Evolutionary conservation across 2,888 invertebrate species (phyloP), one percentile per base, ranked within the genome.

Genomic region (Nipponacmea schrenckii): DNA sequence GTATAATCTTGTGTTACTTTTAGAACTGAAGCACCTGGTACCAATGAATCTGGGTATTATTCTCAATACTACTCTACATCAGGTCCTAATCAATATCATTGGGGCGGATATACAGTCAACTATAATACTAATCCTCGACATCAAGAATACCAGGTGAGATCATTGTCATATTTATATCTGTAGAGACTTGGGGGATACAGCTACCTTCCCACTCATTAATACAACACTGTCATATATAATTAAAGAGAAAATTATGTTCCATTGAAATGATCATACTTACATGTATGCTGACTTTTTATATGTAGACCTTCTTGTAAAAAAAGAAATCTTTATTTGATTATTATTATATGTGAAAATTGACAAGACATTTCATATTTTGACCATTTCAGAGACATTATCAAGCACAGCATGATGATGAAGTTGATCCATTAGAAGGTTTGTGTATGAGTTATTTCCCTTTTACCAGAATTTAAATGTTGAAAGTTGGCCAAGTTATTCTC

Each of bases 71-170:
- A 56, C 24, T 62, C 62, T 24, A 31, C 69, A n/a, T 76, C 75
- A 65, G 77, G 75, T 46, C 64, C 70, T 12, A 72, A 78, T 44
- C 74, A 78, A 67, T 77, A 78, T 68, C 72, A 74, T n/a, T 84
- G 83, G 77, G 79, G 80, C 10, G 80, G 80, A 17, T 82, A 82
- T 74, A 70, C 74, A n/a, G 79, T 80, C 65, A 78, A 79, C 68
- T 82, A 79, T 72, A 78, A 79, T 50, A 74, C 75, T 27, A 71
- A 76, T 3, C 68, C 73, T 2, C n/a, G 48, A 26, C 27, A 64
- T 4, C 63, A 69, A 26, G 74, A 70, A 27, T 72, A 76, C 66
- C 48, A 24, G 63, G 71, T 74, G 44, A 64, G 31, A 39, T 10
- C 31, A 31, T 31, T 31, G n/a, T n/a, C n/a, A n/a, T n/a, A n/a